Conservation (phyloP, 2,888 invertebrate genomes). For the Drosophila engyochracea region DNA sequence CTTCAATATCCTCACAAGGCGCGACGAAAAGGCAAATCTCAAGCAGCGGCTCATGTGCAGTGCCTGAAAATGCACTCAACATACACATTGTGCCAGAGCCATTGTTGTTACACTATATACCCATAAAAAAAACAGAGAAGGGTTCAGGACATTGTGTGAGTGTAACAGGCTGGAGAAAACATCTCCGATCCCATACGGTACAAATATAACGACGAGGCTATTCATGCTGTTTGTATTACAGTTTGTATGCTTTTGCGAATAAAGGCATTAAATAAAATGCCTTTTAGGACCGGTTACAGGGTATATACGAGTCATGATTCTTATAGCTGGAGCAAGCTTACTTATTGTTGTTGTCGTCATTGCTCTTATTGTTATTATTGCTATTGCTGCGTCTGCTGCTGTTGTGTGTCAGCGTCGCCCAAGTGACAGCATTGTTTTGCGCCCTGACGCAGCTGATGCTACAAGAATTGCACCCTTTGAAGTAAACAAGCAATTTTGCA, state of each 20-base stretch:
- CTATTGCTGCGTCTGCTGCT: conserved; percentile 13
- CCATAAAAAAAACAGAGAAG: not conserved
- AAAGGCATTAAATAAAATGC: not conserved
- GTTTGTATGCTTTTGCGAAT: not conserved
- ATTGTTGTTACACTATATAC: conserved; percentile 28
- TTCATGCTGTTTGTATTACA: not conserved
- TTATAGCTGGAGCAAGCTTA: not conserved
- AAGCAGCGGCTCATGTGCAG: conserved; percentile 50
- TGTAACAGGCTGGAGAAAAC: not conserved
- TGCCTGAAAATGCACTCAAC: conserved; percentile 54
- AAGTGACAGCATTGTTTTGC: conserved; percentile 81
- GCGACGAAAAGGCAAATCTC: conserved; percentile 50
- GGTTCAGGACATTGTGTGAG: not conserved
- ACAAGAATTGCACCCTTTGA: conserved; percentile 75
- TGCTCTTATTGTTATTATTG: conserved; percentile 41
- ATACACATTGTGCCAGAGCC: conserved; percentile 30
- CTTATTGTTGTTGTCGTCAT: conserved; percentile 20
- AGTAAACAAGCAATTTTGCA: conserved; percentile 80
- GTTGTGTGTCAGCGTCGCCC: conserved; percentile 57
- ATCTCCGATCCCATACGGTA: not conserved
- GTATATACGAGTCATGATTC: not conserved
- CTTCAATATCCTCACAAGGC: conserved; percentile 69
- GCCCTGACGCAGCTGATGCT: conserved; percentile 75
- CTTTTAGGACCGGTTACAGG: not conserved
- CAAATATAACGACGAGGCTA: not conserved